These are phyloP conservation scores for Xanthia togata DNA, from an alignment of 2,888 invertebrate genomes.

Conservation along the genomic window DNA sequence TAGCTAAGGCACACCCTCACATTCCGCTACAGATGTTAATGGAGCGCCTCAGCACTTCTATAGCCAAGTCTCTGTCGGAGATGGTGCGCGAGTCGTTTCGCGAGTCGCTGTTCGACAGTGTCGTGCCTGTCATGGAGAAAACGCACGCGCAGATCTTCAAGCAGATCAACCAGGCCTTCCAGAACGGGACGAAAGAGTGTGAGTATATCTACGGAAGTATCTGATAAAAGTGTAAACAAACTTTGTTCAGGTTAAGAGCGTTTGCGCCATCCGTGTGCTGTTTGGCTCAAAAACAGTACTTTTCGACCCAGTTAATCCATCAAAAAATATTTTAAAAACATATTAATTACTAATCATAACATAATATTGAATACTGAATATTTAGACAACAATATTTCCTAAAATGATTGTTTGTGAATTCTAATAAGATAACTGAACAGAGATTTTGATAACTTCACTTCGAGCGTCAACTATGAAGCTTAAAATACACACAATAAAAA, in stretches of 20 bases:
- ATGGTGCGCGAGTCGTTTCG: conserved; percentile 94
- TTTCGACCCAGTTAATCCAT: too few relatives aligned
- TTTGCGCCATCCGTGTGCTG: too few relatives aligned
- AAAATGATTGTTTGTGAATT: too few relatives aligned
- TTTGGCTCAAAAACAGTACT: too few relatives aligned
- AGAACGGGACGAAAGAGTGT: conserved; percentile 97
- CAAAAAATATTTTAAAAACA: too few relatives aligned
- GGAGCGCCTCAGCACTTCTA: conserved; percentile 93
- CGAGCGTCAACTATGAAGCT: too few relatives aligned
- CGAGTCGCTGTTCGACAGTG: conserved; percentile 93
- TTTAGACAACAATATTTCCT: too few relatives aligned
- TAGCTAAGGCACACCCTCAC: neutral
- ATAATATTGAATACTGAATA: too few relatives aligned
- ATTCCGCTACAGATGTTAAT: conserved; percentile 89
- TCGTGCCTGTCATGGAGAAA: conserved; percentile 96
- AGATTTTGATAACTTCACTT: too few relatives aligned
- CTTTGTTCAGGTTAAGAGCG: neutral
- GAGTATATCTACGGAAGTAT: conserved; percentile 67
- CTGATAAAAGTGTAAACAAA: neutral
- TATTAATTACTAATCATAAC: too few relatives aligned
- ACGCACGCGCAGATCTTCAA: conserved; percentile 96
- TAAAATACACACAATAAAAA: too few relatives aligned
- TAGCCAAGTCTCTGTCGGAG: conserved; percentile 93
- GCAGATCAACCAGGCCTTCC: conserved; percentile 97
- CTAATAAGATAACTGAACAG: too few relatives aligned